Conservation (phyloP, 2,888 invertebrate genomes). For the Yponomeuta evonymella region DNA sequence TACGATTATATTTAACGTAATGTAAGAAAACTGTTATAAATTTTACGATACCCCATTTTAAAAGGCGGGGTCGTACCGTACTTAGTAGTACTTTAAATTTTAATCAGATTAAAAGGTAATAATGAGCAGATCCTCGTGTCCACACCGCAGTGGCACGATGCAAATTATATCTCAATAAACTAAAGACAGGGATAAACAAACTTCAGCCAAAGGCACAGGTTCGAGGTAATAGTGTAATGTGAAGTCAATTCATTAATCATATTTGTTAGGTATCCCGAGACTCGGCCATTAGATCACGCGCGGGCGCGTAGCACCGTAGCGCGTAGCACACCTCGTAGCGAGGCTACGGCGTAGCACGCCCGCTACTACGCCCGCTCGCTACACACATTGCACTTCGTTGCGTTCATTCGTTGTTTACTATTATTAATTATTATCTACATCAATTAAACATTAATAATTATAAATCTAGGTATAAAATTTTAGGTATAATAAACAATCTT, state of each 20-base stretch:
- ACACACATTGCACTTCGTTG: conserved; percentile 63
- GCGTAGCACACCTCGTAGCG: conserved; percentile 18
- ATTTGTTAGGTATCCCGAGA: conserved; percentile 68
- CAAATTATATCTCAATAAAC: conserved; percentile 63
- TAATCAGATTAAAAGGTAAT: conserved; percentile 56
- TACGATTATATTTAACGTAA: conserved; percentile 73
- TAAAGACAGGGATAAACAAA: conserved; percentile 71
- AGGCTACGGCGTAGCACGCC: conserved; percentile 28
- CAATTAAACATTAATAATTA: conserved; percentile 75
- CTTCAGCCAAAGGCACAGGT: conserved; percentile 68
- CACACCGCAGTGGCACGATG: conserved; percentile 55
- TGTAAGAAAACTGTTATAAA: conserved; percentile 70
- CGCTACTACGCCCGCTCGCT: conserved; percentile 38
- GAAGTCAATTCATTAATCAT: conserved; percentile 76
- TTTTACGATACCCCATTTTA: conserved; percentile 50
- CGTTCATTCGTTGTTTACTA: conserved; percentile 55
- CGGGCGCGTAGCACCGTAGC: conserved; percentile 29
- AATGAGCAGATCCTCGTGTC: conserved; percentile 55
- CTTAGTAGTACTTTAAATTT: conserved; percentile 69
- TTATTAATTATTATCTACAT: conserved; percentile 72
- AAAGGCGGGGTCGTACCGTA: conserved; percentile 61
- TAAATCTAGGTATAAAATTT: conserved; percentile 75
- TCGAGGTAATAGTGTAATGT: conserved; percentile 72
- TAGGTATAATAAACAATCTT: conserved; percentile 78
- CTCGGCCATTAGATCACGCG: conserved; percentile 21